Evolutionary conservation across 2,113 vertebrate genomes (phyloP).

Genomic region (Callospermophilus lateralis): DNA sequence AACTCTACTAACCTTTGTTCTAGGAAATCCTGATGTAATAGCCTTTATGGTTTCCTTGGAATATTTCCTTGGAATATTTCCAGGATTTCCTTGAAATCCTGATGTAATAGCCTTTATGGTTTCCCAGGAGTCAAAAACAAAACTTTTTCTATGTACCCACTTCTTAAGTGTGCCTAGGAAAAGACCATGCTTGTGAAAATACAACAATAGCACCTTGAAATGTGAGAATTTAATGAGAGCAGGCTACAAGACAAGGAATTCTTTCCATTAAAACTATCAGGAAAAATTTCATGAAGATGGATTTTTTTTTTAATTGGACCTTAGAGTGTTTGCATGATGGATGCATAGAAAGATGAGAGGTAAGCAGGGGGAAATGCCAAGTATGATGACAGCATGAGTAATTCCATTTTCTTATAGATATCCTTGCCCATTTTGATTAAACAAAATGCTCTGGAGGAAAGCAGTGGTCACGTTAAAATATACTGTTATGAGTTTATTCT

Average conservation of each 20-base stretch:
- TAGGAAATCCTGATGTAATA: background rate
- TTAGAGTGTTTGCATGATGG: constrained; percentile 1
- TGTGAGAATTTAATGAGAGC: background rate
- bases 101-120: too few species aligned
- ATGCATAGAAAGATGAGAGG: background rate
- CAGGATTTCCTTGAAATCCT: too few species aligned
- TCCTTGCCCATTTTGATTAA: background rate
- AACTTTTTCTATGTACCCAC: background rate
- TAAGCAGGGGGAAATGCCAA: background rate
- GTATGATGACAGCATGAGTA: background rate
- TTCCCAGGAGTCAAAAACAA: constrained; percentile 16
- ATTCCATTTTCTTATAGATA: background rate
- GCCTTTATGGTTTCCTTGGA: background rate
- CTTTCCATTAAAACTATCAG: background rate
- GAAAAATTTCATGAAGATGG: background rate
- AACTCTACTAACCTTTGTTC: constrained; percentile 2
- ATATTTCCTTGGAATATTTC: too few species aligned
- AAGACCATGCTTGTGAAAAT: background rate
- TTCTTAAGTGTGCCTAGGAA: background rate
- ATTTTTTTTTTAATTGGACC: background rate
- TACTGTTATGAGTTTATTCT: constrained; percentile 11
- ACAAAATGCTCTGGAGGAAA: constrained; percentile 20
- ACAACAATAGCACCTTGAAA: background rate
- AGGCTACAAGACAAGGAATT: background rate
- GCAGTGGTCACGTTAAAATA: background rate